Evolutionary conservation across 2,888 invertebrate species (phyloP), one percentile per base, ranked within the genome.

Genomic region (Sarcophaga carnaria): DNA sequence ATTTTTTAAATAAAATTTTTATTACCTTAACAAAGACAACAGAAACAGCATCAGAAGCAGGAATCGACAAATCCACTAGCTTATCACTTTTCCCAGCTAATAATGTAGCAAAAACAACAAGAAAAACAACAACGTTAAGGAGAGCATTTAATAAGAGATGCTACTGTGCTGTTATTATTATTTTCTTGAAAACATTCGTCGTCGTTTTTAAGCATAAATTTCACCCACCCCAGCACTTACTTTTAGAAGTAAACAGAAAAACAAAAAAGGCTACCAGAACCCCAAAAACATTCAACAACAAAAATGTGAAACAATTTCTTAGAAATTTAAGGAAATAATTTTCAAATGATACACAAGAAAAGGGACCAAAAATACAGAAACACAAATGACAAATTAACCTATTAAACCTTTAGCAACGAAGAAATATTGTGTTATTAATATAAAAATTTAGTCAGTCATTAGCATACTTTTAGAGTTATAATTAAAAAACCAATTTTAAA

Each of bases 1-100:
- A 67, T 49, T 25, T 77, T 69, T 22, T 67, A 77, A 66, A 25
- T 60, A 37, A 79, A 74, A 67, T 67, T 85, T 74, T 80, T 67
- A 80, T 83, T 71, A 67, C 47, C 76, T 75, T 75, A 54, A 14
- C 54, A 17, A 54, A 54, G 17, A 54, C 54, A 14, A 54, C 54
- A 54, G 17, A 12, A 54, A 17, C 54, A 49, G 4, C 49, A 49
- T 14, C 49, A 54, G 17, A 54, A 54, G 4, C 17, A 37, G 37
- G 10, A 37, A 10, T 10, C 37, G 8, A 10, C 17, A 54, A 54
- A 54, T 54, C 17, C 54, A 54, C 14, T 17, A 54, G 54, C 54
- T 54, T 54, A 54, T 12, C 54, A 54, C 54, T 17, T 54, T 14
- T 17, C 54, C 14, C 54, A 14, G 17, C 17, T 17, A 54, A 54